phyloP scores from a whole-genome alignment of 2,888 invertebrate species.

The Dasypogon diadema region DNA sequence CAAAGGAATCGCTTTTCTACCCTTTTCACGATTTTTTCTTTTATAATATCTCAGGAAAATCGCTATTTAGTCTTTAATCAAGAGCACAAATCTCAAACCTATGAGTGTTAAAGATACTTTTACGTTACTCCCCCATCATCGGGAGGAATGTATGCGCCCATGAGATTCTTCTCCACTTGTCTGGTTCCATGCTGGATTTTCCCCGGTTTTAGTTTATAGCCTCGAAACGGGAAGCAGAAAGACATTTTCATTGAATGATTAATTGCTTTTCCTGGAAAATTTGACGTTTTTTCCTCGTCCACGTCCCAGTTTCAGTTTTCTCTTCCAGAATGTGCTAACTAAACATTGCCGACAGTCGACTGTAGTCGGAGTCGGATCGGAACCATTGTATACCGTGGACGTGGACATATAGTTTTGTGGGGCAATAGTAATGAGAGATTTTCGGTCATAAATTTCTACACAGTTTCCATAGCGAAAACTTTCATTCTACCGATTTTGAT shows the following conservation, averaged over 20 bases:
- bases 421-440: slow-evolving; percentile 39
- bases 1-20: neutral
- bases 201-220: slow-evolving; percentile 30
- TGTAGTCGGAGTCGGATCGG: neutral
- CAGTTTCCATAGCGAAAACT: slow-evolving; percentile 11
- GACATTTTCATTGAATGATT: slow-evolving; percentile 45
- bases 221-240: slow-evolving; percentile 24
- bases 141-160: neutral
- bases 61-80: slow-evolving; percentile 12
- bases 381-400: neutral
- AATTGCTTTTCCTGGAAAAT: slow-evolving; percentile 43
- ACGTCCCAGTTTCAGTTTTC: neutral
- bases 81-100: neutral
- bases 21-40: neutral
- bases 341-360: neutral
- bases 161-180: slow-evolving; percentile 7
- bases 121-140: neutral
- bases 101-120: neutral
- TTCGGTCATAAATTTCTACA: slow-evolving; percentile 35
- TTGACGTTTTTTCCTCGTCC: slow-evolving; percentile 24
- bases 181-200: slow-evolving; percentile 26
- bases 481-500: slow-evolving; percentile 34
- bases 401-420: slow-evolving; percentile 19
- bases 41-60: neutral
- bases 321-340: neutral